These are phyloP conservation scores for Heterohyrax brucei DNA, from an alignment of 2,797 vertebrate species.

Conservation along the genomic window DNA sequence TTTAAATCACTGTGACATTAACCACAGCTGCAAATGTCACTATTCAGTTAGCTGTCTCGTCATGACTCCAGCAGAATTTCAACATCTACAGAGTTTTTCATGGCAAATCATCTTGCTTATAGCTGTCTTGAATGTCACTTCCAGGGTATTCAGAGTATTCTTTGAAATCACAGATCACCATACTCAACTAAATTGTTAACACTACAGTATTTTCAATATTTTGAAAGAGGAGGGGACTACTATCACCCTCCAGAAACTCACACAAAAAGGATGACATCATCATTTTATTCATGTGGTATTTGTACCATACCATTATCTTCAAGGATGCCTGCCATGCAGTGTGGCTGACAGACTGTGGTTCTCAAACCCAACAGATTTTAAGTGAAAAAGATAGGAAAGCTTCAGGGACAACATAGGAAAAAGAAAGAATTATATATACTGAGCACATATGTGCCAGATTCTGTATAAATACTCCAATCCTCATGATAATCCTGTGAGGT, in stretches of 20 bases:
- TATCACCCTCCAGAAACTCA: neutral
- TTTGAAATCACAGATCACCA: constrained; percentile 17
- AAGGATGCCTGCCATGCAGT: neutral
- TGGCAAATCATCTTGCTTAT: neutral
- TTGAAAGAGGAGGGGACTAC: neutral
- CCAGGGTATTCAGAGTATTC: neutral
- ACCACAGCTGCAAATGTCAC: neutral
- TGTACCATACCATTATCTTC: neutral
- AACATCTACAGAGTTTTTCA: constrained; percentile 14
- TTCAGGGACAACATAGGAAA: neutral
- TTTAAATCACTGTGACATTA: neutral
- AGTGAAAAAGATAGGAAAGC: neutral
- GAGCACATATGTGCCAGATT: neutral
- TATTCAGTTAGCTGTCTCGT: constrained; percentile 41
- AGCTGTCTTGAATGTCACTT: neutral
- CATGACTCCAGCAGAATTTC: constrained; percentile 35
- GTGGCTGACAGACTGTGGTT: neutral
- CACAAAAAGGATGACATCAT: constrained; percentile 21
- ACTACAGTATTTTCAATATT: neutral
- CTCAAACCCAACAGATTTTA: constrained; percentile 21
- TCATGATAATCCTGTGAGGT: constrained; percentile 53
- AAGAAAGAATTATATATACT: constrained; percentile 57
- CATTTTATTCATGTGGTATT: neutral
- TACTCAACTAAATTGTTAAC: neutral
- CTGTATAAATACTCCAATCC: constrained; percentile 26